A percentile compares a stretch with the other conserved stretches of the same genome.
phyloP scores from a whole-genome alignment of 2,888 invertebrate species.

The Agrochola lychnidis region DNA sequence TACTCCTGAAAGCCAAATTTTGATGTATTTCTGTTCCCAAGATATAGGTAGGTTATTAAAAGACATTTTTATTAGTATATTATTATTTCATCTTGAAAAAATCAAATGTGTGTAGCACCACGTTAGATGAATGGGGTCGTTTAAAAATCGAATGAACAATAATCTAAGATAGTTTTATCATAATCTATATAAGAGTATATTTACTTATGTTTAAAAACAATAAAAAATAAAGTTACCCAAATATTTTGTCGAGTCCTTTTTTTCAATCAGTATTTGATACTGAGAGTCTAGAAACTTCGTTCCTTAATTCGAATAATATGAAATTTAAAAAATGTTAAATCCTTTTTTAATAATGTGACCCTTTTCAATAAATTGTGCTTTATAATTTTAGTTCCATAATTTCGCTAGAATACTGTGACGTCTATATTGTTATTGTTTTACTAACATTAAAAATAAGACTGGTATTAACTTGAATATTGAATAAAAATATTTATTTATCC shows the following conservation, averaged over 20 bases:
- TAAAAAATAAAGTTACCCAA: constrained; percentile 16
- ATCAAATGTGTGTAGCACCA: constrained; percentile 21
- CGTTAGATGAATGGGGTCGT: constrained; percentile 39
- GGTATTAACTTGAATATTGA: constrained; percentile 79
- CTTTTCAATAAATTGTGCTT: constrained; percentile 31
- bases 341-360: constrained; percentile 31
- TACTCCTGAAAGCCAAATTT: constrained; percentile 41
- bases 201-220: constrained; percentile 31
- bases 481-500: constrained; percentile 85
- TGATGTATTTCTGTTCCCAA: constrained; percentile 22
- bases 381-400: constrained; percentile 48
- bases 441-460: constrained; percentile 82
- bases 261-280: constrained; percentile 33
- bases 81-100: constrained; percentile 13
- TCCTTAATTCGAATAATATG: constrained; percentile 16
- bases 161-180: constrained; percentile 18
- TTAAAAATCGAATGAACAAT: constrained; percentile 8
- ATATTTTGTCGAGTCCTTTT: constrained; percentile 22
- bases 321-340: constrained; percentile 20
- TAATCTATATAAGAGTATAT: constrained; percentile 36
- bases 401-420: constrained; percentile 58
- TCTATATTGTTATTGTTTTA: constrained; percentile 66
- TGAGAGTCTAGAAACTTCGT: constrained; percentile 1
- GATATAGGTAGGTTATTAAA: constrained; percentile 47
- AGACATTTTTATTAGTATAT: constrained; percentile 62